These are phyloP conservation scores for Cyrtodaria siliqua DNA, from an alignment of 2,888 invertebrate genomes.

Conservation along the genomic window DNA sequence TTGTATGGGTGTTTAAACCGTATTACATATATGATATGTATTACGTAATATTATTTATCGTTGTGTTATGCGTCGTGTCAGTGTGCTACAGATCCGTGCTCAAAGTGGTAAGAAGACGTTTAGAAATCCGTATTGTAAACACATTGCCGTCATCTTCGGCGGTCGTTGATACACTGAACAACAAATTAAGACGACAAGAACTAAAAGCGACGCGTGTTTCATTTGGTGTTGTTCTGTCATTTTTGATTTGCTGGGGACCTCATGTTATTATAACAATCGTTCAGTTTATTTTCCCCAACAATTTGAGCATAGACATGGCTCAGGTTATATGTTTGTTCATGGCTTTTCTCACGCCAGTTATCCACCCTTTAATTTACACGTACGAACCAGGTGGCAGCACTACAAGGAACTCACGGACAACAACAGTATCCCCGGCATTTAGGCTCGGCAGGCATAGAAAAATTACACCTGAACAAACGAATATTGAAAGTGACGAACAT, in stretches of 20 bases:
- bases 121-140: slow-evolving; percentile 16
- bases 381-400: slow-evolving; percentile 17
- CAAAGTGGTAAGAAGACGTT: slow-evolving; percentile 41
- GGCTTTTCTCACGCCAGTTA: slow-evolving; percentile 49
- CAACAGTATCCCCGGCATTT: neutral
- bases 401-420: no score
- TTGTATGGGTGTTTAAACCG: slow-evolving; percentile 49
- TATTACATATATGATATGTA: slow-evolving; percentile 51
- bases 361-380: slow-evolving; percentile 56
- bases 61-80: slow-evolving; percentile 31
- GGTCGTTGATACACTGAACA: slow-evolving; percentile 2
- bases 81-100: slow-evolving; percentile 45
- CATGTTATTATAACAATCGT: slow-evolving; percentile 48
- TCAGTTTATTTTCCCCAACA: slow-evolving; percentile 36
- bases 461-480: slow-evolving; percentile 18
- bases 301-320: slow-evolving; percentile 39
- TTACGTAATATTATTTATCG: slow-evolving; percentile 38
- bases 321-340: slow-evolving; percentile 45
- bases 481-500: slow-evolving; percentile 1
- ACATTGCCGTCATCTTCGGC: slow-evolving; percentile 5
- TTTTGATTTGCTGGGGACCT: slow-evolving; percentile 60
- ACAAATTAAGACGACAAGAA: slow-evolving; percentile 32
- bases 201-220: slow-evolving; percentile 53
- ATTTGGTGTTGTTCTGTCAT: slow-evolving; percentile 47
- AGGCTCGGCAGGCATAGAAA: neutral